Evolutionary conservation across 2,888 invertebrate genomes (phyloP).

Genomic region (Branchipolynoe longqiensis): DNA sequence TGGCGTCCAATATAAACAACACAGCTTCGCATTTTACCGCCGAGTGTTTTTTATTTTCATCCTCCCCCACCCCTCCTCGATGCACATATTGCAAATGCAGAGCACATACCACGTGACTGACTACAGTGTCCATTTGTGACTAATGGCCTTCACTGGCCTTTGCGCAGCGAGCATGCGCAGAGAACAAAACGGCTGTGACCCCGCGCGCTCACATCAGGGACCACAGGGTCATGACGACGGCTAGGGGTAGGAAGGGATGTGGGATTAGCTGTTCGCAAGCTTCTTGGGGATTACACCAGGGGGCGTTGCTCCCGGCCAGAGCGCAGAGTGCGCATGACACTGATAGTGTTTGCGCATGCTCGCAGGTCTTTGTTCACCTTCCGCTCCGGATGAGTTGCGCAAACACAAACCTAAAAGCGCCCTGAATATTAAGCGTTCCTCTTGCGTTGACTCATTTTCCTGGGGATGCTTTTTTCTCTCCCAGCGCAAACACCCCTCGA

Average conservation of each 20-base stretch:
- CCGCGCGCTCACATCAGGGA: neutral
- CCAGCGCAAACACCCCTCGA: neutral
- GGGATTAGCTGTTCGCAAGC: neutral
- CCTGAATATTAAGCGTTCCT: constrained; percentile 12
- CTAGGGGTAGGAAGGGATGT: neutral
- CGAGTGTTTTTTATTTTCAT: too few relatives aligned
- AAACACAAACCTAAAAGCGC: neutral
- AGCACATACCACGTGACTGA: too few relatives aligned
- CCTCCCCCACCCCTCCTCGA: too few relatives aligned
- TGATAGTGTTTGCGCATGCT: constrained; percentile 2
- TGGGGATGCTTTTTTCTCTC: neutral
- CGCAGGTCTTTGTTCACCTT: neutral
- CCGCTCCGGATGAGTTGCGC: neutral
- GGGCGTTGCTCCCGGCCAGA: neutral
- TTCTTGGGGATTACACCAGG: neutral
- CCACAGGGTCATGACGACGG: neutral
- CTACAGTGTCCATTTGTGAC: too few relatives aligned
- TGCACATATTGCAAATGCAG: too few relatives aligned
- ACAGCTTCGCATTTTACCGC: too few relatives aligned
- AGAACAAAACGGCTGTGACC: too few relatives aligned
- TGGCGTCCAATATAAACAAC: too few relatives aligned
- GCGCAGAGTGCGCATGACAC: neutral
- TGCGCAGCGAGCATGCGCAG: too few relatives aligned
- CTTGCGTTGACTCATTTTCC: neutral
- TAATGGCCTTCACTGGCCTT: too few relatives aligned